Percentiles rank a stretch among this genome's conserved stretches.
Evolutionary conservation across 2,797 vertebrate species (phyloP).

Genomic region (Liasis olivaceus): DNA sequence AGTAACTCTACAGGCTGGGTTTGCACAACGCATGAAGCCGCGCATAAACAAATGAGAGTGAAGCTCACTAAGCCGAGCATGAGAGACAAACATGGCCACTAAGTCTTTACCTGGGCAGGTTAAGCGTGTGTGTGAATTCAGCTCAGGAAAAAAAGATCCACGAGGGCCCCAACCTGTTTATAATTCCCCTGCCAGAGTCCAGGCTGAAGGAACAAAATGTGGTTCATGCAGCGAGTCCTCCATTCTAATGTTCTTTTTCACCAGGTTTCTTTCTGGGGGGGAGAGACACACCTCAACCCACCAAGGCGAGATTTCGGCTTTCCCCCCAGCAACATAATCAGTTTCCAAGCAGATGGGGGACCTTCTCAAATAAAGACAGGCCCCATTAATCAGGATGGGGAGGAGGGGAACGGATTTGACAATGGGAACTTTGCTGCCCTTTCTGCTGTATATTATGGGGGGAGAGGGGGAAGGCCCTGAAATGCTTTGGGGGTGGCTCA

Average conservation of each 20-base stretch:
- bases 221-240: no score
- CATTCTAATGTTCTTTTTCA: neutral
- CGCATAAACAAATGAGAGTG: neutral
- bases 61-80: neutral
- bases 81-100: neutral
- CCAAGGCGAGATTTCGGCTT: neutral
- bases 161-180: neutral
- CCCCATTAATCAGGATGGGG: neutral
- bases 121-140: neutral
- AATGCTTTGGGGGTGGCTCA: conserved; percentile 43
- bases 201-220: neutral
- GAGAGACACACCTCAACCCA: neutral
- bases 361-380: neutral
- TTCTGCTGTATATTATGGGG: conserved; percentile 33
- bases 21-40: neutral
- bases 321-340: neutral
- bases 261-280: neutral
- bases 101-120: neutral
- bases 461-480: neutral
- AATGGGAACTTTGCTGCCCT: conserved; percentile 27
- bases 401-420: neutral
- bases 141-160: neutral
- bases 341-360: conserved; percentile 13
- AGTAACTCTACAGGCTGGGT: no score
- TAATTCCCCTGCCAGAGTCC: neutral